Evolutionary conservation across 1,140 invertebrate species (phyloP).

Genomic region (Euwallacea similis): DNA sequence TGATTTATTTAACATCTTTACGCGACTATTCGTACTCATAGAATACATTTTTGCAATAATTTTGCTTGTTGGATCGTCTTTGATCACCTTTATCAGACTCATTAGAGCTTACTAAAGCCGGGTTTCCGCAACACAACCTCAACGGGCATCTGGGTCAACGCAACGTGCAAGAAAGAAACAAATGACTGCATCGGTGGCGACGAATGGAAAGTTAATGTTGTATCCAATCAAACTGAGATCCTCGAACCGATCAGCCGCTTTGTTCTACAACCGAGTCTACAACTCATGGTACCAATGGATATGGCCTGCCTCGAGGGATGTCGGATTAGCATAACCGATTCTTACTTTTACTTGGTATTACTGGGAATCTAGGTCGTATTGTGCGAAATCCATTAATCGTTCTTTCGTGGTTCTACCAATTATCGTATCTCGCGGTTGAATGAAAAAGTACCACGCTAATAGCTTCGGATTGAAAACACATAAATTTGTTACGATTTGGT

Average conservation of each 20-base stretch:
- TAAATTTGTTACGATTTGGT: no score
- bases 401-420: neutral
- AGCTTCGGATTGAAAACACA: no score
- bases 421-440: neutral
- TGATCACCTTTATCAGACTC: constrained; percentile 14
- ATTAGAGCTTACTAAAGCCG: constrained; percentile 5
- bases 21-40: no score
- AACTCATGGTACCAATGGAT: neutral
- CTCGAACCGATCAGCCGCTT: constrained; percentile 18
- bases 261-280: neutral
- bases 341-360: constrained; percentile 1
- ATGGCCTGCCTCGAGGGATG: neutral
- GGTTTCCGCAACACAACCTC: constrained; percentile 6
- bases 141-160: constrained; percentile 24
- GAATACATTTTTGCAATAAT: no score
- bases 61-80: neutral
- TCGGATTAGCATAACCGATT: constrained; percentile 2
- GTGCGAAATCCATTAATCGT: neutral
- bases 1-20: no score
- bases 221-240: constrained; percentile 11
- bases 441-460: no score
- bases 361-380: neutral
- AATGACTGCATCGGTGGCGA: no score
- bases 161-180: neutral
- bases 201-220: constrained; percentile 27